These are phyloP conservation scores for Emmelina monodactyla DNA, from an alignment of 2,888 invertebrate species.

Conservation along the genomic window DNA sequence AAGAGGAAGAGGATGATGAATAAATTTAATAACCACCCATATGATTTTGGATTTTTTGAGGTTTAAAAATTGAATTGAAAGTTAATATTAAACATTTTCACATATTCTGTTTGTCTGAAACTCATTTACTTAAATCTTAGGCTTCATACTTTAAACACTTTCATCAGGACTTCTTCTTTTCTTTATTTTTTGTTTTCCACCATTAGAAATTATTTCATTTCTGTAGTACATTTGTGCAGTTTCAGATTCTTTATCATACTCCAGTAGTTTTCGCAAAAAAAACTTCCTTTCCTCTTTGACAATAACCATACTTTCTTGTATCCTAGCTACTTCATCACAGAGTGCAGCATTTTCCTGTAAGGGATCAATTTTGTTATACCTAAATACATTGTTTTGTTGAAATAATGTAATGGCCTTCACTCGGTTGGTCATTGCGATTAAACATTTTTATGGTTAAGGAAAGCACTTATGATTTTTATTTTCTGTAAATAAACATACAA, in stretches of 20 bases:
- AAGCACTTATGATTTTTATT: too few relatives aligned
- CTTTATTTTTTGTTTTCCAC: constrained; percentile 34
- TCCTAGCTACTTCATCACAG: constrained; percentile 87
- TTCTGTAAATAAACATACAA: too few relatives aligned
- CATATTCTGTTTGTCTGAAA: too few relatives aligned
- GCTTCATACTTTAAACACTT: too few relatives aligned
- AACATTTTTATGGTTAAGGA: too few relatives aligned
- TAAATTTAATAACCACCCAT: too few relatives aligned
- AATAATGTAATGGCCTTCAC: too few relatives aligned
- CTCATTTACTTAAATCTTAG: background rate
- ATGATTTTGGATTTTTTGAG: too few relatives aligned
- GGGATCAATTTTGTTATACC: constrained; percentile 2
- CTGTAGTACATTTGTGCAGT: constrained; percentile 23
- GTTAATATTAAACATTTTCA: too few relatives aligned
- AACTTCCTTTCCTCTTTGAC: constrained; percentile 86
- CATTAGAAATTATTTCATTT: constrained; percentile 32
- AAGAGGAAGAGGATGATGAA: constrained; percentile 15
- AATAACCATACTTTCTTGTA: constrained; percentile 81
- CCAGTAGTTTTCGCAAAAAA: constrained; percentile 77
- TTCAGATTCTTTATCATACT: constrained; percentile 66
- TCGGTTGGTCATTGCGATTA: too few relatives aligned
- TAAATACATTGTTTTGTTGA: too few relatives aligned
- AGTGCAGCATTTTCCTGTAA: constrained; percentile 82
- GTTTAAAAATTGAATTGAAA: too few relatives aligned
- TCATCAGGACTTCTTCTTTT: constrained; percentile 39